phyloP scores from a whole-genome alignment of 2,113 vertebrate species.

The Artemisiospiza belli region DNA sequence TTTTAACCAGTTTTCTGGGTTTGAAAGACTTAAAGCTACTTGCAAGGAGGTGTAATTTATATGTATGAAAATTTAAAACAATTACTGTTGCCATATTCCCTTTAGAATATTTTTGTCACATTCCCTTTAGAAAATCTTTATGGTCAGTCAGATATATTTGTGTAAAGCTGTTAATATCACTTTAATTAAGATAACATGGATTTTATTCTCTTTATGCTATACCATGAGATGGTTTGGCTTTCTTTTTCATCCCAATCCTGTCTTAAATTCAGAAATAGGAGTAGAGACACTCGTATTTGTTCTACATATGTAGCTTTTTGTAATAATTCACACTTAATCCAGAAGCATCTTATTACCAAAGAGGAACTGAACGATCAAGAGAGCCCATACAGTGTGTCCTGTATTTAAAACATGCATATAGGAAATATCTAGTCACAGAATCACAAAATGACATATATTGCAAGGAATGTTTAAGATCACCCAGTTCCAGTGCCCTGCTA shows the following conservation, averaged over 20 bases:
- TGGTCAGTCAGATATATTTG: background rate
- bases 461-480: background rate
- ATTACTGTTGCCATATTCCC: conserved; percentile 1
- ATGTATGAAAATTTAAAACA: conserved; percentile 7
- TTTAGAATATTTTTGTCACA: conserved; percentile 16
- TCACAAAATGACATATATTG: background rate
- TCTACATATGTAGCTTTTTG: background rate
- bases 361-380: background rate
- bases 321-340: background rate
- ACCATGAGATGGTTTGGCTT: background rate
- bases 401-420: background rate
- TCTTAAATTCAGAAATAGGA: background rate
- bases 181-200: background rate
- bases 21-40: conserved; percentile 24
- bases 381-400: background rate
- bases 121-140: conserved; percentile 44
- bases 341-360: background rate
- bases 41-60: conserved; percentile 13
- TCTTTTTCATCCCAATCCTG: conserved; percentile 30
- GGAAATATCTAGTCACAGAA: background rate
- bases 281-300: background rate
- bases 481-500: background rate
- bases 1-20: conserved; percentile 18
- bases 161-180: background rate
- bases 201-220: conserved; percentile 44